phyloP scores from a whole-genome alignment of 2,113 vertebrate species.

The Otis tarda region DNA sequence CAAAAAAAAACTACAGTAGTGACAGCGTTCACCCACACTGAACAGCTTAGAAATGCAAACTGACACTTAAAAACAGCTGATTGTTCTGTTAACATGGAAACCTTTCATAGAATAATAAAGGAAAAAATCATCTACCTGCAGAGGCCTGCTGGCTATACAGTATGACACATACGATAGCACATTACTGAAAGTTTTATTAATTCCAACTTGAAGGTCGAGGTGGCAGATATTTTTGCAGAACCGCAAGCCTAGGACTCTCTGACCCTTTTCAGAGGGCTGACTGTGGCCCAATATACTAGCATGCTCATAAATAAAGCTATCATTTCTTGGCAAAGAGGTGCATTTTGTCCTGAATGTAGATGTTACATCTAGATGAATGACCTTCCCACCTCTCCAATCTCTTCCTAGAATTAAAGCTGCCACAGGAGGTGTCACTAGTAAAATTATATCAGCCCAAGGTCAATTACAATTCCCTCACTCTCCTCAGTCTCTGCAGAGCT shows the following conservation, averaged over 20 bases:
- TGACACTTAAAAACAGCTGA: neutral
- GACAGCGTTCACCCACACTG: slow-evolving; percentile 16
- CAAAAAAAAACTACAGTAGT: neutral
- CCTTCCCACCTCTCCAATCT: neutral
- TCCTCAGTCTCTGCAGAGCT: neutral
- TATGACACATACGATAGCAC: neutral
- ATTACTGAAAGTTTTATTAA: neutral
- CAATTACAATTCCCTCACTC: neutral
- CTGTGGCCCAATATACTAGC: neutral
- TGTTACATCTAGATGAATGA: neutral
- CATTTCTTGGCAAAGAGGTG: neutral
- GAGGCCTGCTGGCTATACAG: neutral
- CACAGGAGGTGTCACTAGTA: neutral
- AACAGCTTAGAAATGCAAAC: slow-evolving; percentile 13
- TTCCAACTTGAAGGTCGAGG: neutral
- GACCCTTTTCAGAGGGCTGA: neutral
- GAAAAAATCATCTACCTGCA: neutral
- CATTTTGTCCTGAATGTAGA: neutral
- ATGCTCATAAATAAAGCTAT: neutral
- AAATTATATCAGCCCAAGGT: neutral
- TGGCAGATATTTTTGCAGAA: neutral
- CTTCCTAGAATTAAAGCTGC: neutral
- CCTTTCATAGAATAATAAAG: slow-evolving; percentile 6
- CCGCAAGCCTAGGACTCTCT: neutral
- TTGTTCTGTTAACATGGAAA: slow-evolving; percentile 47